These are phyloP conservation scores for Salminus brasiliensis DNA, from an alignment of 2,113 vertebrate genomes.

Conservation along the genomic window DNA sequence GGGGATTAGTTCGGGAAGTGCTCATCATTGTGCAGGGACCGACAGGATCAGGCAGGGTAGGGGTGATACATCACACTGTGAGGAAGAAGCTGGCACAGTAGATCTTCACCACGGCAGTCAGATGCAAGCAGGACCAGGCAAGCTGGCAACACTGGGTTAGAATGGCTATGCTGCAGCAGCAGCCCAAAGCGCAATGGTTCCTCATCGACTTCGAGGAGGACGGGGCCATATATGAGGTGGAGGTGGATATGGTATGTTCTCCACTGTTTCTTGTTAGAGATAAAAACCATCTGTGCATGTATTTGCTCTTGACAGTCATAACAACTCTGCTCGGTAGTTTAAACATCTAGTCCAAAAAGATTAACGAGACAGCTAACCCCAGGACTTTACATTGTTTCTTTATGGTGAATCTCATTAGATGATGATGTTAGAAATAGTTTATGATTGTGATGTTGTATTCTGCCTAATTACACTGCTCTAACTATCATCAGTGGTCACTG, in stretches of 20 bases:
- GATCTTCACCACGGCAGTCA: background rate
- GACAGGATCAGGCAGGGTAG: conserved; percentile 5
- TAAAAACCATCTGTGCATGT: background rate
- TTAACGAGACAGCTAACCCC: too few relatives aligned
- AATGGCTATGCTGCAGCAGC: conserved; percentile 70
- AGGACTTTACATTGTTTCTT: background rate
- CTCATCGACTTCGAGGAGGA: conserved; percentile 76
- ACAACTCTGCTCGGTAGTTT: too few relatives aligned
- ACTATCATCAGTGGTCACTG: background rate
- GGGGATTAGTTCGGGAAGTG: conserved; percentile 64
- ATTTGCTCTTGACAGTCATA: too few relatives aligned
- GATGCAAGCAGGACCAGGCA: background rate
- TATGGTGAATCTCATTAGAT: background rate
- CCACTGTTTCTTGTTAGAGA: background rate
- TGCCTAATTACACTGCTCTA: background rate
- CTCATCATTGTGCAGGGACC: conserved; percentile 37
- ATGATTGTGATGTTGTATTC: background rate
- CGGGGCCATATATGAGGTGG: conserved; percentile 71
- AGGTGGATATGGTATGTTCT: conserved; percentile 75
- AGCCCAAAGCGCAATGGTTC: conserved; percentile 54
- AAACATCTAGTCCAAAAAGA: too few relatives aligned
- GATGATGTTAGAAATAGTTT: too few relatives aligned
- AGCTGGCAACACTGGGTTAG: conserved; percentile 32
- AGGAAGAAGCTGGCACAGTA: conserved; percentile 33
- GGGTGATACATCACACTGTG: background rate